Conservation (phyloP, 2,888 invertebrate species). For the Diarsia rubi region DNA sequence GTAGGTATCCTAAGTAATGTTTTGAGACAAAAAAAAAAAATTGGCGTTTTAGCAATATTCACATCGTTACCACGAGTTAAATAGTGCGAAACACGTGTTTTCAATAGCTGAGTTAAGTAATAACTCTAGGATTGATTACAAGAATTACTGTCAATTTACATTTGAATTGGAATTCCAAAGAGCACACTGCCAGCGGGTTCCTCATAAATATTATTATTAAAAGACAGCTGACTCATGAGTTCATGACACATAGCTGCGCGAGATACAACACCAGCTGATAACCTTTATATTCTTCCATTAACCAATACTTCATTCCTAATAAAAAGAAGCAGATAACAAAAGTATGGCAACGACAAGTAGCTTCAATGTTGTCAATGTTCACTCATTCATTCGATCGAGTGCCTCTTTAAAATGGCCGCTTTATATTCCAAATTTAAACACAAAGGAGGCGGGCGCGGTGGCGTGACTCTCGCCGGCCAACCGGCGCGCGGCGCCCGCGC, state of each 20-base stretch:
- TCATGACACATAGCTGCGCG: constrained; percentile 36
- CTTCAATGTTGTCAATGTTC: constrained; percentile 67
- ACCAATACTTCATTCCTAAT: constrained; percentile 24
- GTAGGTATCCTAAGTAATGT: background rate
- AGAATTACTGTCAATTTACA: constrained; percentile 10
- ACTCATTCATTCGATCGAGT: constrained; percentile 68
- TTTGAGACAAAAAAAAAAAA: background rate
- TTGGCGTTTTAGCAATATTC: constrained; percentile 13
- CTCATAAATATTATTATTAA: constrained; percentile 28
- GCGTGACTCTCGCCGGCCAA: constrained; percentile 85
- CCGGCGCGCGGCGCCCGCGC: constrained; percentile 74
- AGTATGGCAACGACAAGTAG: constrained; percentile 41
- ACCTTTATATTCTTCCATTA: constrained; percentile 38
- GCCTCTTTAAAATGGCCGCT: constrained; percentile 70
- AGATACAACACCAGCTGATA: constrained; percentile 41
- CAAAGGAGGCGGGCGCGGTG: constrained; percentile 76
- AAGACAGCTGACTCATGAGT: constrained; percentile 35
- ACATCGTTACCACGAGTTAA: constrained; percentile 16
- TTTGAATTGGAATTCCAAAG: constrained; percentile 11
- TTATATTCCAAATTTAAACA: constrained; percentile 87
- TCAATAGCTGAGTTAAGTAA: constrained; percentile 24
- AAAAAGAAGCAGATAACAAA: constrained; percentile 45
- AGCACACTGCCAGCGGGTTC: constrained; percentile 7
- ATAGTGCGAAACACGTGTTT: constrained; percentile 27
- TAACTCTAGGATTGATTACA: background rate